Percentiles rank a stretch among this genome's conserved stretches.
Conservation (phyloP, 2,888 invertebrate genomes). For the Tridacna gigas region DNA sequence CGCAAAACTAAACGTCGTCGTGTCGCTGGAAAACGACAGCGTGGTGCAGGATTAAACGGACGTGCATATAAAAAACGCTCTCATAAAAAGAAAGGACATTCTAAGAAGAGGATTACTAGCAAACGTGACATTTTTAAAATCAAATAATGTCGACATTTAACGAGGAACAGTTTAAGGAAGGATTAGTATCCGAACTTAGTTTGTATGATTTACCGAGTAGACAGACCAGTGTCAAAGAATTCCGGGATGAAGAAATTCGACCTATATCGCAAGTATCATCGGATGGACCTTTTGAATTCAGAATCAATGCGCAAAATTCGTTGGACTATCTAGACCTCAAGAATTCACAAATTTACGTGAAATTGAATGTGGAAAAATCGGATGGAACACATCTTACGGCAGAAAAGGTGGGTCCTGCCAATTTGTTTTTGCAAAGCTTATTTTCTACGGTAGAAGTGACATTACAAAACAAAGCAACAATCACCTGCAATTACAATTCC, state of each 20-base stretch:
- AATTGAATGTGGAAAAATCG: too few relatives aligned
- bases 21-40: constrained; percentile 2
- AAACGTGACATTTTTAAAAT: constrained; percentile 38
- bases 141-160: constrained; percentile 55
- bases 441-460: constrained; percentile 61
- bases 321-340: constrained; percentile 56
- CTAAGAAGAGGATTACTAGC: constrained; percentile 4
- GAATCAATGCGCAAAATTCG: too few relatives aligned
- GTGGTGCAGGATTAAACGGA: not conserved
- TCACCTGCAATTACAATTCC: too few relatives aligned
- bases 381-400: constrained; percentile 43
- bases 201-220: constrained; percentile 57
- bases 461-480: constrained; percentile 62
- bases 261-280: constrained; percentile 41
- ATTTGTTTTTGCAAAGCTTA: constrained; percentile 57
- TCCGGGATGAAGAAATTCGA: constrained; percentile 53
- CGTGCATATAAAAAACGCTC: not conserved
- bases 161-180: constrained; percentile 47
- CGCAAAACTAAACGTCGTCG: constrained; percentile 19
- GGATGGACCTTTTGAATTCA: constrained; percentile 57
- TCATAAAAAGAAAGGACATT: constrained; percentile 5
- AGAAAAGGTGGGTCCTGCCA: too few relatives aligned
- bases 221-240: constrained; percentile 54
- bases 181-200: constrained; percentile 43
- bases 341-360: too few relatives aligned